Evolutionary conservation across 1,140 invertebrate species (phyloP).

Genomic region (Xylocopa sonorina): DNA sequence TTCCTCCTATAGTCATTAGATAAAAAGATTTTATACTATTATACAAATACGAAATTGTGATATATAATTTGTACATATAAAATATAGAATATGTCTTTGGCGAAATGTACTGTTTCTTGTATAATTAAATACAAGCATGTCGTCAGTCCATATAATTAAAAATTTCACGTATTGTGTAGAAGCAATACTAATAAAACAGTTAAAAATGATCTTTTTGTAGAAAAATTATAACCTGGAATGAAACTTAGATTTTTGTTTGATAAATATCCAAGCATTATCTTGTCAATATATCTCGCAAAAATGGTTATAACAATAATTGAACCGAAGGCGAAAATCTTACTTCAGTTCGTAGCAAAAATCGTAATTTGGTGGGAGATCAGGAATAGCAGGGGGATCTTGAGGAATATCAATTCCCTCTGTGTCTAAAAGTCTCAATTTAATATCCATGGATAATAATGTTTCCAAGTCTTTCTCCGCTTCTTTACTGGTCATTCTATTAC

Average conservation of each 20-base stretch:
- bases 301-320: neutral
- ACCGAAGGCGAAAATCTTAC: constrained; percentile 62
- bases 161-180: neutral
- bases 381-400: constrained; percentile 94
- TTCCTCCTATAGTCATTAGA: neutral
- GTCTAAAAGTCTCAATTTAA: constrained; percentile 95
- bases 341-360: constrained; percentile 90
- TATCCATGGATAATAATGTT: constrained; percentile 96
- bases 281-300: neutral
- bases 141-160: constrained; percentile 20
- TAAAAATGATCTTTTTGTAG: constrained; percentile 23
- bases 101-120: constrained; percentile 29
- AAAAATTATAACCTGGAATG: constrained; percentile 36
- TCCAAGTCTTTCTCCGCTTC: constrained; percentile 95
- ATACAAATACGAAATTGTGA: constrained; percentile 23
- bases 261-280: neutral
- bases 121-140: no score
- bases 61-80: constrained; percentile 35
- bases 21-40: constrained; percentile 17
- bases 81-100: constrained; percentile 59
- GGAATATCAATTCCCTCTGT: constrained; percentile 97
- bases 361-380: constrained; percentile 93
- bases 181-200: neutral
- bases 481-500: constrained; percentile 94
- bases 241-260: constrained; percentile 6